phyloP scores from a whole-genome alignment of 2,113 vertebrate genomes.

The Paradoxurus hermaphroditus region DNA sequence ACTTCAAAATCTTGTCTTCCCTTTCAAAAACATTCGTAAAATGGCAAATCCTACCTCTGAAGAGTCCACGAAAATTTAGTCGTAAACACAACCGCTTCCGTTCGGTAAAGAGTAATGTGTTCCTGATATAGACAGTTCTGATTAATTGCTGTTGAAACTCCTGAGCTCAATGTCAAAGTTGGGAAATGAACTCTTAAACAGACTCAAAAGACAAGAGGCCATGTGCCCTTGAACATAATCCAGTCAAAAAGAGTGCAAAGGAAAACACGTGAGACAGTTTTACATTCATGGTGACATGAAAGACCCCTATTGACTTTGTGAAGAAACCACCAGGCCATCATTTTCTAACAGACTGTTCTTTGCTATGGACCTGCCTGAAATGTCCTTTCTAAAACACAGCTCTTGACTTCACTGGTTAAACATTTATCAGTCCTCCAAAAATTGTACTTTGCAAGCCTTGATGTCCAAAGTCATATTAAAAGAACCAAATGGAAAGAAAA shows the following conservation, averaged over 20 bases:
- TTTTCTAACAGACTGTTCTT: conserved; percentile 25
- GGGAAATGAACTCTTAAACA: conserved; percentile 68
- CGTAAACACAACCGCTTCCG: conserved; percentile 63
- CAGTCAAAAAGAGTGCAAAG: conserved; percentile 41
- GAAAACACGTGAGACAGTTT: conserved; percentile 36
- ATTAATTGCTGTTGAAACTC: conserved; percentile 76
- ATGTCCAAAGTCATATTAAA: not conserved
- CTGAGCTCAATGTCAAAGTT: conserved; percentile 71
- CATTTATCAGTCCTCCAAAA: not conserved
- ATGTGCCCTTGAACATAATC: conserved; percentile 53
- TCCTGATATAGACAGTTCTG: conserved; percentile 59
- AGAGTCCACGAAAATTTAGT: conserved; percentile 35
- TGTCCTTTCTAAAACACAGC: not conserved
- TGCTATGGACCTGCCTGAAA: conserved; percentile 21
- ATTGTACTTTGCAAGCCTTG: not conserved
- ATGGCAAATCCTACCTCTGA: conserved; percentile 57
- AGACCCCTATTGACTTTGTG: conserved; percentile 63
- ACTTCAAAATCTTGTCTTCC: conserved; percentile 49
- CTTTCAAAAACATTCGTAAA: conserved; percentile 58
- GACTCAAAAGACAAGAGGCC: conserved; percentile 67
- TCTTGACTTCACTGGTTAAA: not conserved
- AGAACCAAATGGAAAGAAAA: not conserved
- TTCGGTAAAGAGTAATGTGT: conserved; percentile 74
- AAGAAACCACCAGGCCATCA: conserved; percentile 58
- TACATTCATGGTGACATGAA: conserved; percentile 62